Percentiles rank a stretch among this genome's conserved stretches.
These are phyloP conservation scores for Rhipidura dahli DNA, from an alignment of 2,113 vertebrate genomes.

Conservation along the genomic window DNA sequence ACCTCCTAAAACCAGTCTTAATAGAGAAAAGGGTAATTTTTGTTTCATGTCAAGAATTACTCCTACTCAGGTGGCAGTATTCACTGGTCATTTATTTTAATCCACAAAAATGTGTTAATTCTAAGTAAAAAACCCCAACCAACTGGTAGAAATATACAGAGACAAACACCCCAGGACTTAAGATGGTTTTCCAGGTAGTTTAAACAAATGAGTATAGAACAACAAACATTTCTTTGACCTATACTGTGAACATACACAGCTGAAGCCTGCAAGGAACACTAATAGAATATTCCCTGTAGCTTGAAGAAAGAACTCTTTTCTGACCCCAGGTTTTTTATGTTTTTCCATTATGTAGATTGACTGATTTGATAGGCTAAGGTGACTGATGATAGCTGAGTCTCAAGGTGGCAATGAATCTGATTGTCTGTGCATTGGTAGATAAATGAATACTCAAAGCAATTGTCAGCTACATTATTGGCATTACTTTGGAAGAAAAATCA, in stretches of 20 bases:
- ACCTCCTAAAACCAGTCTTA: not conserved
- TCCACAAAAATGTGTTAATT: not conserved
- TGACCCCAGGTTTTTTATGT: slow-evolving; percentile 31
- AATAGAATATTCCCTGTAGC: slow-evolving; percentile 35
- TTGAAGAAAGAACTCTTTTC: slow-evolving; percentile 37
- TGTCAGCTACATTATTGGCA: slow-evolving; percentile 25
- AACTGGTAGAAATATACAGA: not conserved
- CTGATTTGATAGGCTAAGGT: slow-evolving; percentile 58
- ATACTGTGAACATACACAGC: not conserved
- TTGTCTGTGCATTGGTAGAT: slow-evolving; percentile 40
- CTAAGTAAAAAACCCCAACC: not conserved
- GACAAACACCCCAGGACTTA: not conserved
- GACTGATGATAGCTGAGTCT: slow-evolving; percentile 50
- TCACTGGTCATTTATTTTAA: not conserved
- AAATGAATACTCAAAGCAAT: slow-evolving; percentile 59
- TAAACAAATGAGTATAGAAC: not conserved
- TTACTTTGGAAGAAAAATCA: slow-evolving; percentile 39
- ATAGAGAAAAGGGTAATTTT: not conserved
- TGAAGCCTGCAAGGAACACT: not conserved
- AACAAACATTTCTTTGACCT: slow-evolving; percentile 29
- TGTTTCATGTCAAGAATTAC: not conserved
- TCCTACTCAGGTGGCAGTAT: not conserved
- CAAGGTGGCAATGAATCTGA: slow-evolving; percentile 47
- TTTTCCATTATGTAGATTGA: slow-evolving; percentile 64
- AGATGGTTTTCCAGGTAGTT: not conserved